phyloP scores from a whole-genome alignment of 2,113 vertebrate genomes.

The Seriola rivoliana region DNA sequence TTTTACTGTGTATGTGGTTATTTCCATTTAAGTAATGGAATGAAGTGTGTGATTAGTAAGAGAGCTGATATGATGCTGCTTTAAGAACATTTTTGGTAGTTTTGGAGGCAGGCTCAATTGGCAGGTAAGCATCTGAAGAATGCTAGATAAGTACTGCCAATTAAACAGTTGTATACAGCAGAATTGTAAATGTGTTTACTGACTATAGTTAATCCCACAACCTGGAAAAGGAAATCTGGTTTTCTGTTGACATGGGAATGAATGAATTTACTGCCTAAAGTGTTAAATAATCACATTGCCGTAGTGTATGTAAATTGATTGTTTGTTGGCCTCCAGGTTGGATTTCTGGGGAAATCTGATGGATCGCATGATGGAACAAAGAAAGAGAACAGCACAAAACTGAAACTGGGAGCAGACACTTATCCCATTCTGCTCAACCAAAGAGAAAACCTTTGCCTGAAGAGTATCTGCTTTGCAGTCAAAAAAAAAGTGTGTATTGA shows the following conservation, averaged over 20 bases:
- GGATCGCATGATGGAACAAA: slow-evolving; percentile 8
- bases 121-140: background rate
- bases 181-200: slow-evolving; percentile 8
- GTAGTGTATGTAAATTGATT: background rate
- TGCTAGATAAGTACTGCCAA: background rate
- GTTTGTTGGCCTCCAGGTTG: slow-evolving; percentile 27
- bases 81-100: background rate
- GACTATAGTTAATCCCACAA: slow-evolving; percentile 48
- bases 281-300: slow-evolving; percentile 48
- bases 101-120: background rate
- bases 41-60: background rate
- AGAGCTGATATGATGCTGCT: background rate
- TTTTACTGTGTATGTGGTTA: no score
- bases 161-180: slow-evolving; percentile 8
- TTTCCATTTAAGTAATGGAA: no score
- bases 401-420: background rate
- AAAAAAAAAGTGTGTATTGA: background rate
- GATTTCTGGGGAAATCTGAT: slow-evolving; percentile 37
- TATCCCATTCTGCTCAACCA: slow-evolving; percentile 1
- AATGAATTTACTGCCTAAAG: slow-evolving; percentile 40
- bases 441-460: slow-evolving; percentile 11
- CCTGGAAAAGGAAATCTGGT: slow-evolving; percentile 33
- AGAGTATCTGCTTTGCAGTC: background rate
- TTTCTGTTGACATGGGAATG: slow-evolving; percentile 12
- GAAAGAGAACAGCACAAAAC: slow-evolving; percentile 7